Base-by-base conservation (phyloP, 2,113 vertebrate species). In the Tichodroma muraria region DNA sequence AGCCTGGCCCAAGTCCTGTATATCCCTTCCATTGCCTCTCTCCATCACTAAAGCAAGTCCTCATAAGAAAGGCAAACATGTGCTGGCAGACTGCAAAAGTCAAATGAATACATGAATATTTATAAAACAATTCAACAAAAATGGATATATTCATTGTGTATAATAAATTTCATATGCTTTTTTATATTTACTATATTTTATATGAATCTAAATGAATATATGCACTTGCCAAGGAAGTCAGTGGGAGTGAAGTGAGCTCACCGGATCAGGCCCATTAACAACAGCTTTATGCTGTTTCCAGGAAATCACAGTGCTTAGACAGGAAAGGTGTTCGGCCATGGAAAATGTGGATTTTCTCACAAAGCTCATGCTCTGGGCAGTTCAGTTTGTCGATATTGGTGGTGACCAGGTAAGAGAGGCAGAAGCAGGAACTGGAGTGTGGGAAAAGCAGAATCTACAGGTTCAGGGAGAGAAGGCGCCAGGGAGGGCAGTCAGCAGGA, bases 321-420 rank as follows among this genome's bases (percentile, higher is more conserved):
- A 63, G 21, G 10, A 33, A 56, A 40, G 11, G 52, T 24, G 31
- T 17, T 66, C 30, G 61, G 66, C 28, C 13, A 14, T 10, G n/a
- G 38, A 82, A 53, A 76, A 31, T 7, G 9, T 0, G 20, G 42
- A 66, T 57, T 56, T 61, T 71, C 31, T 63, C 0, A 0, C 82
- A 33, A 8, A 45, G 16, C 10, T 54, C 22, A 4, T 2, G 38
- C 25, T 2, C 71, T n/a, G 63, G 64, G 49, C 28, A 28, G 45
- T 9, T 77, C 49, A 35, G 25, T 21, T 28, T 37, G 37, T n/a
- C 2, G 0, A 1, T 15, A 15, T 0, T 10, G 56, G 25, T 1
- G 1, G 25, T 8, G 45, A 11, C 31, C 52, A 59, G 25, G 70
- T 17, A 24, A 25, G 68, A 10, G 8, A 35, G 17, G 17, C 44